Base-by-base conservation (phyloP, 2,113 vertebrate genomes). In the Psephotus haematonotus region DNA sequence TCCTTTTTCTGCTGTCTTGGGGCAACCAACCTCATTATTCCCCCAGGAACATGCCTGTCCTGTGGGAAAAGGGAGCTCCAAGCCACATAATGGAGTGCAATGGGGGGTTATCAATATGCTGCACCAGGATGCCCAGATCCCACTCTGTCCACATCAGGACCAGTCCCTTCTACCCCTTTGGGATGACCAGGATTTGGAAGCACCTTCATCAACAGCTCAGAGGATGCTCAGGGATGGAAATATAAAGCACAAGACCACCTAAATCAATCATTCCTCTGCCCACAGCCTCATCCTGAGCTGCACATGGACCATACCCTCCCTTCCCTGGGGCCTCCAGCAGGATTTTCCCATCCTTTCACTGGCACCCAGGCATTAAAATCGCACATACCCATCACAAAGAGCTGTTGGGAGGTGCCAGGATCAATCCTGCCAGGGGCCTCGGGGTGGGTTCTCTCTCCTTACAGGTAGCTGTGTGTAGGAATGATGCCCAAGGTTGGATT, bases 61-160 rank as follows among this genome's bases (percentile, higher is more conserved):
- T 2, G 0, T 3, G 50, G 81, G 44, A 82, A 12, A 60, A 12
- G 23, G n/a, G 39, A 10, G 55, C 64, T 82, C 44, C 23, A 5
- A 59, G 77, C 13, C 50, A 24, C 1, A 0, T 5, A 2, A 28
- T 0, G 41, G 64, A n/a, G 13, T 3, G 8, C 70, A 46, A 46
- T 29, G 2, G 44, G 2, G 49, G 53, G 6, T 55, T 37, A 53
- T 39, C 19, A 12, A 44, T 1, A 13, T 43, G 65, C 47, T 16
- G 13, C 49, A 53, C 9, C 0, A 7, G 43, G 50, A 31, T 15
- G 20, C 83, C 52, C 22, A 4, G 24, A 55, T 44, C 59, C 44
- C 0, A 0, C 41, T 65, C 64, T 4, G 2, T 31, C 68, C 52
- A 9, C 25, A 4, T 39, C 18, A 4, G 53, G 29, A 27, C 2